Base-by-base conservation (phyloP, 1,140 invertebrate genomes). In the Schlechtendalia chinensis region DNA sequence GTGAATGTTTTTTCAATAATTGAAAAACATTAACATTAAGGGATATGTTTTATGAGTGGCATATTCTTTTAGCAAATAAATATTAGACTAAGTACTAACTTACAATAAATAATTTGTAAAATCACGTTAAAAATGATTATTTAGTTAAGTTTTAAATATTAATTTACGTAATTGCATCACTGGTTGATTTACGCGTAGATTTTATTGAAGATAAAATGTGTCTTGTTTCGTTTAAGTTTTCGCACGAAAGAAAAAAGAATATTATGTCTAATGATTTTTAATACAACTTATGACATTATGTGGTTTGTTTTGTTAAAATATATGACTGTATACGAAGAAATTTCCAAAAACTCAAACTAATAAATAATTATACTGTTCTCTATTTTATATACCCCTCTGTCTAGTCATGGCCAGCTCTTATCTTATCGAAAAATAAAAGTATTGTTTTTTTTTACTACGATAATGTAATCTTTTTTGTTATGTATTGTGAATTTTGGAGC, bases 361-460 rank as follows among this genome's bases (percentile, higher is more conserved):
- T 19, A 29, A 79, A 0, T 50, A 29, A 50, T 27, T 29, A 79
- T 63, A 5, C 22, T 50, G 32, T 61, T 47, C n/a, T 77, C 29
- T 79, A 61, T 27, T 63, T 58, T 75, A 24, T 50, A 50, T 79
- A 79, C 58, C 8, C 22, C 17, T 50, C n/a, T 75, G 27, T 79
- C 75, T 79, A 79, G 75, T 79, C 75, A 79, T 79, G 58, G 58
- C 58, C 58, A 39, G 75, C 39, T n/a, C 39, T 63, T 63, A 29
- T 63, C 75, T 61, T 8, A 45, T 63, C 6, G 11, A 79, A 11
- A 8, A 61, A 79, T 61, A 1, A 59, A 59, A 50, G 22, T 69
- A 63, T 61, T 61, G 58, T 79, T 79, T 61, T 79, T 75, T 79
- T 79, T 79, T 61, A n/a, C n/a, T n/a, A n/a, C 75, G 63, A 61